These are phyloP conservation scores for Actinia equina DNA, from an alignment of 64 coral and sea anemone genomes.

Conservation along the genomic window DNA sequence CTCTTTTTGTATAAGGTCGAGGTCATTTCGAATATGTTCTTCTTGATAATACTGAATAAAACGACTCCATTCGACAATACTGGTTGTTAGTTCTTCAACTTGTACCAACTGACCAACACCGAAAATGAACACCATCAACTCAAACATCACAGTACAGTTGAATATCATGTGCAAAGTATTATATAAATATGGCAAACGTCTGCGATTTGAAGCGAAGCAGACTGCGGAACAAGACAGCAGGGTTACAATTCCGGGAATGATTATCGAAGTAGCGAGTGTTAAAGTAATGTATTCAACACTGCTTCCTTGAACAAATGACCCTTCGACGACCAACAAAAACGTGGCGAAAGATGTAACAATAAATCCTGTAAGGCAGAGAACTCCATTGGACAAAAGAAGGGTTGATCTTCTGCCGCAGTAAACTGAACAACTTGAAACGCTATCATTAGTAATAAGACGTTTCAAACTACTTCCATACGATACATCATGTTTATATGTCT, in stretches of 20 bases:
- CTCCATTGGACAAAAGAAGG: background rate
- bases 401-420: background rate
- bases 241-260: background rate
- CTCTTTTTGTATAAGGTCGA: conserved; percentile 12
- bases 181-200: background rate
- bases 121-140: background rate
- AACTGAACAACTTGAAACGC: background rate
- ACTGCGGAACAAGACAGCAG: background rate
- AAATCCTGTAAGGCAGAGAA: background rate
- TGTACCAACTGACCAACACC: background rate
- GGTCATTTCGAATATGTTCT: background rate
- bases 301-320: background rate
- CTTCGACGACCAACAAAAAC: background rate
- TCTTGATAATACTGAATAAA: conserved; percentile 37
- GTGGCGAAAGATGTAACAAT: background rate
- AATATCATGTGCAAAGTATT: background rate
- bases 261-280: background rate
- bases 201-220: background rate
- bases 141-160: background rate
- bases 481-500: too few species aligned
- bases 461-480: too few species aligned
- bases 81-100: background rate
- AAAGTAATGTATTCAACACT: background rate
- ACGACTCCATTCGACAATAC: background rate
- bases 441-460: background rate